Conservation (phyloP, 30 jellyfish, hydroid and myxozoan genomes). For the Rhopilema esculentum region DNA sequence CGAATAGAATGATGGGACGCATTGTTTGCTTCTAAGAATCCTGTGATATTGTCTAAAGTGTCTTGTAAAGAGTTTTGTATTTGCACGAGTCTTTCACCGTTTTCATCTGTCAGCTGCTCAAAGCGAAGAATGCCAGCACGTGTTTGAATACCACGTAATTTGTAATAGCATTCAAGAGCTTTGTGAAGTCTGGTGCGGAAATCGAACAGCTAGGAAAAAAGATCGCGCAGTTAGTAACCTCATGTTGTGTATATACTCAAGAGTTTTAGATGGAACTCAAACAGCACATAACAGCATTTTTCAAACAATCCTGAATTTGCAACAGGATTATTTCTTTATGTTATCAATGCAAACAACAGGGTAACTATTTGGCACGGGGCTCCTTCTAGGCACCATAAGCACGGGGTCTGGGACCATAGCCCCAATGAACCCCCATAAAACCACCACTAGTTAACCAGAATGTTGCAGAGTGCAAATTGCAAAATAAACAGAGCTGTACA, state of each 20-base stretch:
- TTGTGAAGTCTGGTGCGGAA: slow-evolving; percentile 83
- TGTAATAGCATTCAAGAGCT: slow-evolving; percentile 87
- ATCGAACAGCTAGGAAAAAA: slow-evolving; percentile 70
- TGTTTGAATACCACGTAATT: slow-evolving; percentile 85
- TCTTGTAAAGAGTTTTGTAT: slow-evolving; percentile 58
- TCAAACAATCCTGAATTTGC: not conserved
- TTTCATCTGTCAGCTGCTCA: slow-evolving; percentile 61
- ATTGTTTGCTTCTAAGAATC: slow-evolving; percentile 52
- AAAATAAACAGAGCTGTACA: too few species aligned
- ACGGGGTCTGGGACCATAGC: too few species aligned
- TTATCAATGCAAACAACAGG: not conserved
- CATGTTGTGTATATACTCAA: too few species aligned
- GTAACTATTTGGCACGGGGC: not conserved
- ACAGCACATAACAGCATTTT: not conserved
- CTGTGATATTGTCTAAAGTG: slow-evolving; percentile 44
- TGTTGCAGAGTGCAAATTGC: too few species aligned
- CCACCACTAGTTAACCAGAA: too few species aligned
- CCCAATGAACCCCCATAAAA: too few species aligned
- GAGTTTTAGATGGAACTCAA: too few species aligned
- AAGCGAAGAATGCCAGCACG: slow-evolving; percentile 80
- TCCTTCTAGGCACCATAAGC: too few species aligned
- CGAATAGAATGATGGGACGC: slow-evolving; percentile 49
- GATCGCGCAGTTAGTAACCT: not conserved
- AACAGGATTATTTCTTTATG: too few species aligned
- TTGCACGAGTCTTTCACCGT: slow-evolving; percentile 57